phyloP scores from a whole-genome alignment of 2,113 vertebrate genomes.

The Tragelaphus imberbis region DNA sequence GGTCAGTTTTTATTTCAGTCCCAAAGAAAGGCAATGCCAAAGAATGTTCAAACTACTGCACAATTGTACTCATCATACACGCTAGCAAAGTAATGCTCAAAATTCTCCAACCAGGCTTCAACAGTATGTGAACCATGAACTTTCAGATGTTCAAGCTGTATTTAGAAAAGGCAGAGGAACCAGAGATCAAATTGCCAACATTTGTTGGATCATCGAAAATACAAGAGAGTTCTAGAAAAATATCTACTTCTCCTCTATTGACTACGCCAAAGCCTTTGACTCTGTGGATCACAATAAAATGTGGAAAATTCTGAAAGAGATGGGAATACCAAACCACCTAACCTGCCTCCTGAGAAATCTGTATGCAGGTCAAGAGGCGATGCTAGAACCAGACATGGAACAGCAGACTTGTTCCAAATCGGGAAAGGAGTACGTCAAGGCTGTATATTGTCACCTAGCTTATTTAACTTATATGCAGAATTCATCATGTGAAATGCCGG shows the following conservation, averaged over 20 bases:
- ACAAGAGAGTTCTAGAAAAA: not conserved
- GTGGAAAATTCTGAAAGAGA: not conserved
- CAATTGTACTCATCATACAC: accelerated
- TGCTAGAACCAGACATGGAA: not conserved
- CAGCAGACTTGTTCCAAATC: accelerated
- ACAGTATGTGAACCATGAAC: not conserved
- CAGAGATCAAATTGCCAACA: not conserved
- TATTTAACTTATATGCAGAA: not conserved
- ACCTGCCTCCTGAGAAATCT: not conserved
- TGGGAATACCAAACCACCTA: not conserved
- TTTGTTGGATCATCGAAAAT: accelerated
- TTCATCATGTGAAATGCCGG: accelerated
- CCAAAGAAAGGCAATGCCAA: not conserved
- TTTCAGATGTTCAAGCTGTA: not conserved
- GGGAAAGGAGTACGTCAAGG: not conserved
- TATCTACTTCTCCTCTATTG: not conserved
- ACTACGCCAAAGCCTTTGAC: not conserved
- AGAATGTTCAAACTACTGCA: not conserved
- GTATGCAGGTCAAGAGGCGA: not conserved
- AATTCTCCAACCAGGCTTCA: not conserved
- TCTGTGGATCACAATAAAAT: not conserved
- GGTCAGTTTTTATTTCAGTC: not conserved
- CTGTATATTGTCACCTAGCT: not conserved
- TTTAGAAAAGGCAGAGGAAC: not conserved
- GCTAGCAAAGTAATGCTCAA: not conserved